Evolutionary conservation across 2,888 invertebrate genomes (phyloP), one percentile per base, ranked within the genome.

Genomic region (Frankliniella intonsa): DNA sequence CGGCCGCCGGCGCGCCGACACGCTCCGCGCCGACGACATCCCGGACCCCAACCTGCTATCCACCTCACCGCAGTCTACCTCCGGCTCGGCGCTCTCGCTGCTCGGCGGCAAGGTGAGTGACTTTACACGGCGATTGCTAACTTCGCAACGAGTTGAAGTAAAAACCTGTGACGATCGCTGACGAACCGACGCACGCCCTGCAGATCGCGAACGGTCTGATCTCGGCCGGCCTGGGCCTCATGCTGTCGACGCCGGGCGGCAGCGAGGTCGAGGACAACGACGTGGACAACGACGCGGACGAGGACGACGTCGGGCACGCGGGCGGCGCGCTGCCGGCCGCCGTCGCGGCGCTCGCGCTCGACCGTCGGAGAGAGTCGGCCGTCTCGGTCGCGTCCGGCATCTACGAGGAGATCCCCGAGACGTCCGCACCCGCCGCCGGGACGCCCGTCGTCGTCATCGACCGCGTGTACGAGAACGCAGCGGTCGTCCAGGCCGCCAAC

Each of bases 381-480:
- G 88, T 90, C 80, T 93, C 93, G 0, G 86, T 91, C 7, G 90
- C 92, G 27, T 92, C 92, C 0, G 93, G 93, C 80, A 91, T 93
- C 84, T 93, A 93, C 87, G 93, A 93, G 86, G 93, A 93, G 88
- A 93, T 93, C 84, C 87, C 90, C 0, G 92, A 92, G 11, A 80
- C 84, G 19, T 38, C 38, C 38, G 81, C 81, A 11, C 25, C 76
- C 25, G 83, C 82, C 50, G 83, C 81, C 83, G 62, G 62, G 14
- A 62, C 62, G 62, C 62, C 62, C 0, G 62, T 62, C 62, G 62
- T 62, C 62, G 62, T 62, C 11, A 62, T 62, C 62, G 62, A 62
- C 62, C 62, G 62, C 69, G 69, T 76, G 69, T 76, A 76, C 25
- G 69, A 76, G 69, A 76, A 76, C 69, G 69, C 69, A 9, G 69